Base-by-base conservation (phyloP, 2,888 invertebrate genomes). In the Fabriciana adippe region DNA sequence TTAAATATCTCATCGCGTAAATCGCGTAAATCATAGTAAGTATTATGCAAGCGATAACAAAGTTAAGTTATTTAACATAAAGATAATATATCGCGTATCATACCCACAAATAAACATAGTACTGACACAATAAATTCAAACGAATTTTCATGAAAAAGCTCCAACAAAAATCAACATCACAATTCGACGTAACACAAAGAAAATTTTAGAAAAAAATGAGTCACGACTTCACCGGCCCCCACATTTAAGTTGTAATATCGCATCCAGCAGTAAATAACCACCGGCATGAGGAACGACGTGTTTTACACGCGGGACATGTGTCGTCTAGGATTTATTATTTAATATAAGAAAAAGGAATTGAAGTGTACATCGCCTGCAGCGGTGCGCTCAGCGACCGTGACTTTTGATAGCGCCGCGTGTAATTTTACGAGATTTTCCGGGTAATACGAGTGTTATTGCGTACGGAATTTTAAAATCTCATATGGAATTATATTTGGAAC, bases 251-350 rank as follows among this genome's bases (percentile, higher is more conserved):
- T 31, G 60, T 64, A 67, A 67, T 69, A 67, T 56, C 64, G 35
- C 61, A 62, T 41, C 55, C 55, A 41, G 56, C 54, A 48, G 66
- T 69, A 67, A 61, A 70, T 66, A 67, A 63, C 54, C 65, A 45
- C 59, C 53, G 62, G 64, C 55, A 62, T 69, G 71, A 69, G 67
- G 59, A 61, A 69, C 71, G 71, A 60, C 70, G 68, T 74, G 73
- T 75, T 75, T 74, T 74, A 75, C 74, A 73, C 71, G 57, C 72
- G 74, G 67, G 67, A 68, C 76, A 75, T 73, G 73, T 74, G 73
- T 75, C 74, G 69, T 72, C 61, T 60, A 54, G 72, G 74, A 78
- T 78, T 77, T 78, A 76, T 76, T 76, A 74, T 76, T 75, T 76
- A 76, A 76, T 76, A 78, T 74, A 72, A 74, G 71, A 65, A 74